These are phyloP conservation scores for Schizotus pectinicornis DNA, from an alignment of 2,888 invertebrate genomes.

Conservation along the genomic window DNA sequence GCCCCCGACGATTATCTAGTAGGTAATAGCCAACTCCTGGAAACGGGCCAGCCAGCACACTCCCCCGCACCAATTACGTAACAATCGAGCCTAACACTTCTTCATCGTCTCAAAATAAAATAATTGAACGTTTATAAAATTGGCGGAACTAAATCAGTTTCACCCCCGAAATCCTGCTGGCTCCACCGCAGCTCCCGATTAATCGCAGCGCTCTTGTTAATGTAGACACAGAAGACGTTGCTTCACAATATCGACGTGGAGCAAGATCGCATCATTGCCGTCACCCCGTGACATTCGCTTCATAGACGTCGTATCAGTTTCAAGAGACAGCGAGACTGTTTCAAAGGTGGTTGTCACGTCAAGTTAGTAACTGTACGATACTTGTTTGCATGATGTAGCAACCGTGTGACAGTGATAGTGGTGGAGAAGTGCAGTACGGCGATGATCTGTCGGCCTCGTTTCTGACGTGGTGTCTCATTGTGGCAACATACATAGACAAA, in stretches of 20 bases:
- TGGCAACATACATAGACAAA: no score
- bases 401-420: conserved; percentile 17
- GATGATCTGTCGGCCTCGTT: no score
- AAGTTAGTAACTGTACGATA: conserved; percentile 48
- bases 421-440: conserved; percentile 16
- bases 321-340: conserved; percentile 32
- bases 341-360: conserved; percentile 54
- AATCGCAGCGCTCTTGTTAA: background rate
- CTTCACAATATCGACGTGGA: conserved; percentile 26
- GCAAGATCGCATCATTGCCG: conserved; percentile 27
- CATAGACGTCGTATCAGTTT: conserved; percentile 28
- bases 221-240: background rate
- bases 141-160: no score
- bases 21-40: conserved; percentile 2
- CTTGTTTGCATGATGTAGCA: conserved; percentile 36
- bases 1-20: conserved; percentile 25
- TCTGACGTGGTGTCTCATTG: no score
- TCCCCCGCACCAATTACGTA: no score
- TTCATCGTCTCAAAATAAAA: no score
- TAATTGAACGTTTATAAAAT: no score
- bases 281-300: conserved; percentile 25
- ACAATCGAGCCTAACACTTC: no score
- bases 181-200: background rate
- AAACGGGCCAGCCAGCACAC: no score
- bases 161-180: background rate